Evolutionary conservation across 2,797 vertebrate species (phyloP).

Genomic region (Erpetoichthys calabaricus): DNA sequence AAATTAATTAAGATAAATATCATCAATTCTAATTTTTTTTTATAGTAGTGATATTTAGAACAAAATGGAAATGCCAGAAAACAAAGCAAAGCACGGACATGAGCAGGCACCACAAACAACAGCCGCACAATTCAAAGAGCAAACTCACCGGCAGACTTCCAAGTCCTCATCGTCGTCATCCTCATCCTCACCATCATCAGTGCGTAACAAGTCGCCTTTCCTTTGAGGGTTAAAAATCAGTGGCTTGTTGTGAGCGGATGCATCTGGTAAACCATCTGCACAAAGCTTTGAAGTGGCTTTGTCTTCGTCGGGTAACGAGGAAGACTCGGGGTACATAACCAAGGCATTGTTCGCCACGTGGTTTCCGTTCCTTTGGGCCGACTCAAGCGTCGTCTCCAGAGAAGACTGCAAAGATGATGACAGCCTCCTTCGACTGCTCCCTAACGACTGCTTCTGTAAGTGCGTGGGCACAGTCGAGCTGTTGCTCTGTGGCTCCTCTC

Average conservation of each 20-base stretch:
- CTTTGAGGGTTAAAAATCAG: too few species aligned
- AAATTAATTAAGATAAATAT: too few species aligned
- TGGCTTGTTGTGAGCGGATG: too few species aligned
- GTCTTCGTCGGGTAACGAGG: conserved; percentile 28
- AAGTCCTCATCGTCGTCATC: conserved; percentile 56
- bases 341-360: conserved; percentile 8
- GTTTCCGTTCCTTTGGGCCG: conserved; percentile 17
- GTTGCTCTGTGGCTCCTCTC: conserved; percentile 35
- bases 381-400: conserved; percentile 26
- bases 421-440: conserved; percentile 35
- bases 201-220: too few species aligned
- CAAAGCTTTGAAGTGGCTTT: conserved; percentile 24
- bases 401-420: conserved; percentile 22
- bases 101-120: too few species aligned
- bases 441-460: conserved; percentile 34
- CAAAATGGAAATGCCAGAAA: too few species aligned
- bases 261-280: too few species aligned
- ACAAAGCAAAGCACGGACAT: too few species aligned
- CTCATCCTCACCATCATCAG: too few species aligned
- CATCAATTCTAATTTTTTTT: too few species aligned
- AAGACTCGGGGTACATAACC: conserved; percentile 16
- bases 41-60: too few species aligned
- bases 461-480: conserved; percentile 19
- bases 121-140: too few species aligned
- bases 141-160: conserved; percentile 84